Percentiles rank a stretch among this genome's conserved stretches.
phyloP scores from a whole-genome alignment of 1,140 invertebrate genomes.

The Glomeris maerens region DNA sequence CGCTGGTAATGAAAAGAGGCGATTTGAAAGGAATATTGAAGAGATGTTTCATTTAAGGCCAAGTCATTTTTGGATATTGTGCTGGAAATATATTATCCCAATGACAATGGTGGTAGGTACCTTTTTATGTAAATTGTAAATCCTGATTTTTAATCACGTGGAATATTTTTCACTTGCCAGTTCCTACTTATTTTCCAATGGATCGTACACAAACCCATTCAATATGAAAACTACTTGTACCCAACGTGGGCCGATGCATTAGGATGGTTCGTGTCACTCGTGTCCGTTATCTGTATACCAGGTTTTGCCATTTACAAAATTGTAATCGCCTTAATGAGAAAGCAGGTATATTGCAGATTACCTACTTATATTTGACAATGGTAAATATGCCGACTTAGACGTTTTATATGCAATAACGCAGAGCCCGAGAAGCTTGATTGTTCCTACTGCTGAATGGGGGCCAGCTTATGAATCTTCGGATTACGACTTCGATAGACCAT shows the following conservation, averaged over 20 bases:
- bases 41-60: neutral
- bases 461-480: neutral
- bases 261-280: slow-evolving; percentile 26
- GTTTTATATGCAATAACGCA: neutral
- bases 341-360: neutral
- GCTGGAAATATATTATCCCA: slow-evolving; percentile 1
- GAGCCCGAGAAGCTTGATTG: neutral
- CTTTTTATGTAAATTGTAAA: neutral
- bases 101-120: neutral
- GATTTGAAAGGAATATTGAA: neutral
- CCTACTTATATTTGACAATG: neutral
- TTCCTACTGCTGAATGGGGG: neutral
- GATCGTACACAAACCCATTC: slow-evolving; percentile 26
- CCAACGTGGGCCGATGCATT: slow-evolving; percentile 30
- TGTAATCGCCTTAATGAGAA: neutral
- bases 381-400: neutral
- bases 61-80: neutral
- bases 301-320: slow-evolving; percentile 23
- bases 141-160: neutral
- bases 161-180: slow-evolving; percentile 19
- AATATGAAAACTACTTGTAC: slow-evolving; percentile 27
- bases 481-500: no score
- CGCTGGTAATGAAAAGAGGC: neutral
- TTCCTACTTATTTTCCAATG: slow-evolving; percentile 29
- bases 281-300: slow-evolving; percentile 29